Conservation (phyloP, 2,888 invertebrate species). For the Tenthredo mesomela region DNA sequence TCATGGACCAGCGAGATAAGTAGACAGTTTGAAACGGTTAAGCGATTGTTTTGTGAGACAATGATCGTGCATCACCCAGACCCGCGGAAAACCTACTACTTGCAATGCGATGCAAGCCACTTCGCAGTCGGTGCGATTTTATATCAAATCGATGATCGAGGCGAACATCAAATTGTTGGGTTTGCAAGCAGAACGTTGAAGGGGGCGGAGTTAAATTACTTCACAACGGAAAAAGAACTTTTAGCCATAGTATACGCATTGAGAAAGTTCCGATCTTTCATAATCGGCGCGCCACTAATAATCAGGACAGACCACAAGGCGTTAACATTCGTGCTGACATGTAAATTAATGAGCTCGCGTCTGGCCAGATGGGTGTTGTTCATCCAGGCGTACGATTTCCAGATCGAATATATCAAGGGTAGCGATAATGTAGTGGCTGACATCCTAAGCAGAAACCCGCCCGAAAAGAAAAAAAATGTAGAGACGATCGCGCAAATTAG, state of each 20-base stretch:
- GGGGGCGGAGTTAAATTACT: slow-evolving; percentile 52
- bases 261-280: neutral
- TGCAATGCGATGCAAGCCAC: slow-evolving; percentile 26
- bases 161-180: neutral
- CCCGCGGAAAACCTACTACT: neutral
- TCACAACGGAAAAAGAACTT: slow-evolving; percentile 53
- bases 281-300: neutral
- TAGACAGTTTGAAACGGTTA: neutral
- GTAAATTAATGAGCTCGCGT: neutral
- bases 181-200: slow-evolving; percentile 22
- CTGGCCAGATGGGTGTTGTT: slow-evolving; percentile 43
- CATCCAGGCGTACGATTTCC: slow-evolving; percentile 31
- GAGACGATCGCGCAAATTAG: neutral
- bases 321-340: neutral
- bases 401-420: slow-evolving; percentile 6
- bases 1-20: neutral
- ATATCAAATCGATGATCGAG: neutral
- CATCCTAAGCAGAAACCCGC: neutral
- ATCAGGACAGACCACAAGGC: neutral
- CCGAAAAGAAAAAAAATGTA: neutral
- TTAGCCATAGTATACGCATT: slow-evolving; percentile 30
- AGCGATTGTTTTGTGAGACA: neutral
- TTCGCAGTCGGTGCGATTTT: neutral
- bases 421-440: slow-evolving; percentile 14
- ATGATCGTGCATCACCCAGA: neutral